phyloP scores from a whole-genome alignment of 2,888 invertebrate species.

The Campoplex capitator region DNA sequence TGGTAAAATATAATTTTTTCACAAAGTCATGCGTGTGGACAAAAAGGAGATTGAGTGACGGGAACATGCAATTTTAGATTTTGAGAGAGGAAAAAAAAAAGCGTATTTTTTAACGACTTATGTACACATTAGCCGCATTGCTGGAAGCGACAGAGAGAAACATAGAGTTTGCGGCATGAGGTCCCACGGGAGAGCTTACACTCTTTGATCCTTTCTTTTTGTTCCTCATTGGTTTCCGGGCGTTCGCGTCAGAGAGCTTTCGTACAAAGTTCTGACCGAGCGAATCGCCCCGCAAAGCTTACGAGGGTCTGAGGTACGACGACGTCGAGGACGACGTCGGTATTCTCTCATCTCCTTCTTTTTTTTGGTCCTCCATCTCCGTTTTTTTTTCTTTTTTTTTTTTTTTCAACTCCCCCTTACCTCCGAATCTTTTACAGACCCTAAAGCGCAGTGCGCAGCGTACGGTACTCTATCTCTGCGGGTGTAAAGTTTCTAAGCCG shows the following conservation, averaged over 20 bases:
- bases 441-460: slow-evolving; percentile 35
- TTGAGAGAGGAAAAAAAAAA: background rate
- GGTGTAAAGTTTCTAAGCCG: slow-evolving; percentile 69
- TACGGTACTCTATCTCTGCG: slow-evolving; percentile 37
- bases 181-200: slow-evolving; percentile 16
- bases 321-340: slow-evolving; percentile 25
- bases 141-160: background rate
- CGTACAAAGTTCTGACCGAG: slow-evolving; percentile 60
- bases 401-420: slow-evolving; percentile 16
- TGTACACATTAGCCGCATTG: slow-evolving; percentile 4
- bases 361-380: background rate
- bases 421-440: slow-evolving; percentile 18
- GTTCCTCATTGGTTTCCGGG: slow-evolving; percentile 48
- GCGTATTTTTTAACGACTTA: slow-evolving; percentile 16
- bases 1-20: background rate
- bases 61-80: background rate
- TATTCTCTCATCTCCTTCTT: slow-evolving; percentile 40
- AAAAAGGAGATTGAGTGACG: background rate
- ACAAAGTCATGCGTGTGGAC: background rate
- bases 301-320: slow-evolving; percentile 50
- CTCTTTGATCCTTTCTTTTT: slow-evolving; percentile 50
- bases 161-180: slow-evolving; percentile 31
- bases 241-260: slow-evolving; percentile 49
- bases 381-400: slow-evolving; percentile 24
- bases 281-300: slow-evolving; percentile 55